Evolutionary conservation across 1,140 invertebrate species (phyloP).

Genomic region (Drosophila erecta): DNA sequence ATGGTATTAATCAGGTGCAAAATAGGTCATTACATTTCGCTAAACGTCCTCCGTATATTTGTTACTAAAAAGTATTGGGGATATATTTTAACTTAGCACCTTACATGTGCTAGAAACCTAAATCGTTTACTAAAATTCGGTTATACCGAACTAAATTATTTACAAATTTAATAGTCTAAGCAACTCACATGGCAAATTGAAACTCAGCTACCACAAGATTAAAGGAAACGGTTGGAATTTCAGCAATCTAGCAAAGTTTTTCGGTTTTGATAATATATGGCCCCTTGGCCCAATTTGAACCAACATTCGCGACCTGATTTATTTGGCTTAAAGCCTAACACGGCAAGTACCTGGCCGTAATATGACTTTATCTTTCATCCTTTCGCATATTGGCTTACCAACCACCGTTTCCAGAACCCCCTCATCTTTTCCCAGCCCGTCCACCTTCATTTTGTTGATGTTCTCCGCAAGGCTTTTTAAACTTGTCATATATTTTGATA

Average conservation of each 20-base stretch:
- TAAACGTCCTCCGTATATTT: too few species aligned
- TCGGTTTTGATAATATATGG: background rate
- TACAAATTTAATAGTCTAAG: too few species aligned
- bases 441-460: slow-evolving; percentile 46
- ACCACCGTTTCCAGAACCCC: background rate
- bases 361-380: slow-evolving; percentile 47
- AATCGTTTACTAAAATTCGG: too few species aligned
- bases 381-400: slow-evolving; percentile 31
- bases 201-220: background rate
- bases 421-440: background rate
- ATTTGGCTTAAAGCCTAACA: slow-evolving; percentile 19
- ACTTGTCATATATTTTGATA: slow-evolving; percentile 78
- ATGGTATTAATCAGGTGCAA: slow-evolving; percentile 1
- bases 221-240: slow-evolving; percentile 10
- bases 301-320: slow-evolving; percentile 23
- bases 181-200: too few species aligned
- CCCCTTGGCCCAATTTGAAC: slow-evolving; percentile 1
- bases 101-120: too few species aligned
- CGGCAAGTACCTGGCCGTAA: slow-evolving; percentile 14
- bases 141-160: too few species aligned
- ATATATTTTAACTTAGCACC: too few species aligned
- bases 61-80: too few species aligned
- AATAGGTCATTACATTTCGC: background rate
- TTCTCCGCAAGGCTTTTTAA: slow-evolving; percentile 66
- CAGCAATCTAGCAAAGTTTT: slow-evolving; percentile 19